These are phyloP conservation scores for Pteronotus mesoamericanus DNA, from an alignment of 2,797 vertebrate species.

Conservation along the genomic window DNA sequence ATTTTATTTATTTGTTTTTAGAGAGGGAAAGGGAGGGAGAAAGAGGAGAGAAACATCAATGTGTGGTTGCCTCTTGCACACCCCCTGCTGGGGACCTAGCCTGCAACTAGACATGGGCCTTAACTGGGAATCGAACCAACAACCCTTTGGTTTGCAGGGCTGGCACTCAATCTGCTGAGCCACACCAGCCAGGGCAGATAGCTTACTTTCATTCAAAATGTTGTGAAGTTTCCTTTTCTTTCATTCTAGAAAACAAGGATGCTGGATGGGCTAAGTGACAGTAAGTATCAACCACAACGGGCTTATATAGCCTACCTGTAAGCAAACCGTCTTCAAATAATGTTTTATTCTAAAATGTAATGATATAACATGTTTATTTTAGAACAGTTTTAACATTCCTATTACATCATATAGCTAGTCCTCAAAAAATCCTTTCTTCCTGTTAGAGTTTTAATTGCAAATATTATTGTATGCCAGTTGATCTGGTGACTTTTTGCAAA, in stretches of 20 bases:
- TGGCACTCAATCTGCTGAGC: no score
- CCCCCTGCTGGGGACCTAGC: no score
- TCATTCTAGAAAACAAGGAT: constrained; percentile 30
- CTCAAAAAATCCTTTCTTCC: not conserved
- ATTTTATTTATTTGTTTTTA: no score
- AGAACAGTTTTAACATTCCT: not conserved
- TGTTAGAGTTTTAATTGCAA: not conserved
- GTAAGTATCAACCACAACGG: not conserved
- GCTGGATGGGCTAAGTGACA: constrained; percentile 45
- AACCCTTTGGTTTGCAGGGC: no score
- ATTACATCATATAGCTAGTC: not conserved
- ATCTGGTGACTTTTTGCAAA: not conserved
- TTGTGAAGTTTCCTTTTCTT: not conserved
- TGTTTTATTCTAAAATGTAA: not conserved
- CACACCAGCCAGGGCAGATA: no score
- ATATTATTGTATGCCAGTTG: not conserved
- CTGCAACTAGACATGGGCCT: no score
- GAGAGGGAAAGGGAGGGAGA: no score
- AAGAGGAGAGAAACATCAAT: no score
- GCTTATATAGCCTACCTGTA: not conserved
- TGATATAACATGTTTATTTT: not conserved
- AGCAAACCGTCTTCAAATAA: constrained; percentile 28
- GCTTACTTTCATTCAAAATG: constrained; percentile 47
- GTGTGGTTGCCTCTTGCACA: no score
- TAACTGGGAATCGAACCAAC: no score